Evolutionary conservation across 2,888 invertebrate genomes (phyloP), one percentile per base, ranked within the genome.

Genomic region (Dryadula phaetusa): DNA sequence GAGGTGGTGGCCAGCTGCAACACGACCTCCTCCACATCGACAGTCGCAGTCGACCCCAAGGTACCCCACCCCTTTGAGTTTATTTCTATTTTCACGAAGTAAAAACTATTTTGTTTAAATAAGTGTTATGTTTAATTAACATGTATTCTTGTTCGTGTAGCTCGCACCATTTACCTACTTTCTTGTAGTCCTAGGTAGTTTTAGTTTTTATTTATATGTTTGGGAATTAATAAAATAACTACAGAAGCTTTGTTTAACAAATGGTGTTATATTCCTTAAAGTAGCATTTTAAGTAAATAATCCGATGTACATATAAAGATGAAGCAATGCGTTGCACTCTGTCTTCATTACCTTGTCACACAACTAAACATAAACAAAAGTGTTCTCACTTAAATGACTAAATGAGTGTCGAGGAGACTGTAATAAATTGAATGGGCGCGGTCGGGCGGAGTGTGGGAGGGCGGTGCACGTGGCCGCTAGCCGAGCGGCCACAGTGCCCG

Each of bases 1-100:
- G 92, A 91, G 86, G 92, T 91, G 75, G 91, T 89, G 82, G 76
- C 87, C 72, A 87, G 87, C 77, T 90, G 91, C 86, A 88, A 85
- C 83, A 88, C 90, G 69, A 89, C 91, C 47, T 77, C 90, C 37
- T 85, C 90, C 63, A 77, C 85, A 44, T 73, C 87, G 14, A 79
- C 87, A 20, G 81, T 84, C 74, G 82, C 86, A 61, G 80, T 86
- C 68, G 92, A 92, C 73, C 80, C 85, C 18, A 92, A 92, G 92
- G 92, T 92, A 81, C 37, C 6, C 1, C 5, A 7, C 5, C 12
- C 12, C n/a, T n/a, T n/a, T n/a, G n/a, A n/a, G n/a, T n/a, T n/a
- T n/a, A n/a, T n/a, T n/a, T n/a, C n/a, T n/a, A n/a, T n/a, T n/a
- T n/a, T n/a, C n/a, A n/a, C n/a, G n/a, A n/a, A n/a, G n/a, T n/a